Percentiles rank a stretch among this genome's conserved stretches.
phyloP scores from a whole-genome alignment of 2,797 vertebrate species.

The Hoplostethus mediterraneus region DNA sequence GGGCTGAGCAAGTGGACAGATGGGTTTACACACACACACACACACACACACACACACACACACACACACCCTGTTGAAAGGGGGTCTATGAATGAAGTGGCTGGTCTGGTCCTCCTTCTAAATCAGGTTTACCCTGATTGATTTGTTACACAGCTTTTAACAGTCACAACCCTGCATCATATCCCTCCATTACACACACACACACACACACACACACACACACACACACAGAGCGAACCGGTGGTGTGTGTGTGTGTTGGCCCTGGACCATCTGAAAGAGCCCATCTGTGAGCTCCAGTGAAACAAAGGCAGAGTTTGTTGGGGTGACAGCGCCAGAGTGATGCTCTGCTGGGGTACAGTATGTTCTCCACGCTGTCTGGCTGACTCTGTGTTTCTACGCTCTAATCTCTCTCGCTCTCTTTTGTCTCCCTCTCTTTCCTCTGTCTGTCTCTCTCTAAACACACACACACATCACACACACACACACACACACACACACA shows the following conservation, averaged over 20 bases:
- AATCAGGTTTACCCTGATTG: slow-evolving; percentile 60
- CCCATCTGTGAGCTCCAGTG: slow-evolving; percentile 77
- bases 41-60: slow-evolving; percentile 33
- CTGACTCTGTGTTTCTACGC: not conserved
- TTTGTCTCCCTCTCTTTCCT: not conserved
- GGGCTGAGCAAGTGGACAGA: slow-evolving; percentile 61
- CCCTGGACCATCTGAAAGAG: slow-evolving; percentile 65
- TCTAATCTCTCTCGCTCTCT: not conserved
- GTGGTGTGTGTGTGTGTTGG: slow-evolving; percentile 14
- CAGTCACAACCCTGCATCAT: slow-evolving; percentile 40
- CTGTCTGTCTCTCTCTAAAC: not conserved
- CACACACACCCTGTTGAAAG: slow-evolving; percentile 10
- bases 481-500: not conserved
- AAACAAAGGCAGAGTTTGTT: slow-evolving; percentile 73
- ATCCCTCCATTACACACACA: slow-evolving; percentile 34
- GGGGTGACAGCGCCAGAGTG: slow-evolving; percentile 55
- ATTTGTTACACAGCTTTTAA: slow-evolving; percentile 56
- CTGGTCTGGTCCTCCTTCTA: slow-evolving; percentile 19
- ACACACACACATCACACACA: slow-evolving; percentile 4
- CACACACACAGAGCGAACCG: slow-evolving; percentile 9
- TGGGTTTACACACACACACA: slow-evolving; percentile 52
- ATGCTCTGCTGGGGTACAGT: slow-evolving; percentile 35
- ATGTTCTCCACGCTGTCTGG: slow-evolving; percentile 5
- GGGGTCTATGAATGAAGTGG: slow-evolving; percentile 26
- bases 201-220: slow-evolving; percentile 23